These are phyloP conservation scores for Hirtodrosophila confusa DNA, from an alignment of 2,888 invertebrate species.

Conservation along the genomic window DNA sequence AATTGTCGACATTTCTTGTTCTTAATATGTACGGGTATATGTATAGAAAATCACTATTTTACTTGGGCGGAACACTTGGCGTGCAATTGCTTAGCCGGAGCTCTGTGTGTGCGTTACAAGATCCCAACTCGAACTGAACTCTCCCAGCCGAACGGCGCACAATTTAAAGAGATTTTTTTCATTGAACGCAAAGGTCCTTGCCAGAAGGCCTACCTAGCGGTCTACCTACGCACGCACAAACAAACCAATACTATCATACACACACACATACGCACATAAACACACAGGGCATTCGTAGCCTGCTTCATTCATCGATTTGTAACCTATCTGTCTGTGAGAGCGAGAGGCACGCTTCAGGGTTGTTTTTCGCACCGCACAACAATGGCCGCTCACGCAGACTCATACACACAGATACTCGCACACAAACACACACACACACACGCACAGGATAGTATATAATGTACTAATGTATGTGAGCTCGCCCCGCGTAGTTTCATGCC, in stretches of 20 bases:
- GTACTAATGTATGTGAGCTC: slow-evolving; percentile 25
- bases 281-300: slow-evolving; percentile 30
- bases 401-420: slow-evolving; percentile 35
- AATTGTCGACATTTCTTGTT: slow-evolving; percentile 74
- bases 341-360: slow-evolving; percentile 65
- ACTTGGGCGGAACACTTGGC: slow-evolving; percentile 52
- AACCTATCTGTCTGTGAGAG: slow-evolving; percentile 70
- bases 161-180: slow-evolving; percentile 76
- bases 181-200: slow-evolving; percentile 54
- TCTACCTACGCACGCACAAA: slow-evolving; percentile 45
- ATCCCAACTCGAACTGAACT: slow-evolving; percentile 81
- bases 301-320: slow-evolving; percentile 76
- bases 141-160: slow-evolving; percentile 55
- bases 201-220: slow-evolving; percentile 61
- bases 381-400: slow-evolving; percentile 73
- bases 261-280: slow-evolving; percentile 6
- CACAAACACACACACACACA: slow-evolving; percentile 22
- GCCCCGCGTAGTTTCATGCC: slow-evolving; percentile 39
- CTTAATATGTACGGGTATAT: not conserved
- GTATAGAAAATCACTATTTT: slow-evolving; percentile 17
- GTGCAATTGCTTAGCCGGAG: slow-evolving; percentile 37
- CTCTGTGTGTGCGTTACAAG: slow-evolving; percentile 72
- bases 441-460: slow-evolving; percentile 59
- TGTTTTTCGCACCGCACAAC: slow-evolving; percentile 76
- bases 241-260: slow-evolving; percentile 23